Conservation (phyloP, 2,797 vertebrate genomes). For the Enteromius anoplus region DNA sequence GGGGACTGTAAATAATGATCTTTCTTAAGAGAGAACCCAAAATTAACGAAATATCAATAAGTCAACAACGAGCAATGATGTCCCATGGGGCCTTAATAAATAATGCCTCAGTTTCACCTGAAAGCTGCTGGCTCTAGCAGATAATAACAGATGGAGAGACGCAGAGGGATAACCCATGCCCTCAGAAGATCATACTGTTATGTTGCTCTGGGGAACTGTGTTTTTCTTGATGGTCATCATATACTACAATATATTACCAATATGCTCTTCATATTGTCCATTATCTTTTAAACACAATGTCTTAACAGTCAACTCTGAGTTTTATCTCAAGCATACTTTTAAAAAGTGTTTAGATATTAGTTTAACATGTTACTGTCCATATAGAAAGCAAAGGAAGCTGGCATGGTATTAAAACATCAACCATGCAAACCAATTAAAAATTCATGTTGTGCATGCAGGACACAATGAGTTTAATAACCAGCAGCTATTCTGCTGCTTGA, state of each 20-base stretch:
- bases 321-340: not conserved
- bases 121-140: constrained; percentile 9
- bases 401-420: not conserved
- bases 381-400: not conserved
- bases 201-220: constrained; percentile 13
- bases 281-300: not conserved
- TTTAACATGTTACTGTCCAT: not conserved
- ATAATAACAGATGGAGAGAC: constrained; percentile 39
- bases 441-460: not conserved
- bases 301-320: not conserved
- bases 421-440: not conserved
- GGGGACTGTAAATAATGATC: constrained; percentile 44
- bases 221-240: constrained; percentile 5
- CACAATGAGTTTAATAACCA: not conserved
- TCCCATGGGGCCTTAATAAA: constrained; percentile 22
- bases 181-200: not conserved
- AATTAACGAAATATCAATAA: constrained; percentile 44
- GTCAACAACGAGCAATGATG: constrained; percentile 24
- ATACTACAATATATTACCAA: not conserved
- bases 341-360: not conserved
- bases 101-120: constrained; percentile 24
- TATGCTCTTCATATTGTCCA: not conserved
- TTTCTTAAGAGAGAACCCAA: constrained; percentile 21
- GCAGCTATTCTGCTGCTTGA: not conserved
- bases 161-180: constrained; percentile 15